Conservation (phyloP, 1,140 invertebrate species). For the Musca vetustissima region DNA sequence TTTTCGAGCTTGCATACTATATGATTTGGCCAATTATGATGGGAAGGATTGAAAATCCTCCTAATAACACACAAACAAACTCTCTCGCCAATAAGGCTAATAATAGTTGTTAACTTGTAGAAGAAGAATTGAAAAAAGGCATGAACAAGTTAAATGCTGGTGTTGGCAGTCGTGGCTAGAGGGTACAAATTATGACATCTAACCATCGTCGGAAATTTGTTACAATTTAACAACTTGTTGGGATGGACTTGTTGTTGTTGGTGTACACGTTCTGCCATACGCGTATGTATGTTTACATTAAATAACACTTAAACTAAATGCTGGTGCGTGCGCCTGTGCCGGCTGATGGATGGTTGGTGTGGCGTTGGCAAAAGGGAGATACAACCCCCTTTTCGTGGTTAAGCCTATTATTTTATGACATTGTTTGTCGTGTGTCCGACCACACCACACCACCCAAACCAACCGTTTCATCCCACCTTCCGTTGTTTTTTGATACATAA, state of each 20-base stretch:
- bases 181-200: not conserved
- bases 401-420: constrained; percentile 25
- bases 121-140: too few relatives aligned
- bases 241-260: too few relatives aligned
- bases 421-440: constrained; percentile 17
- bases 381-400: constrained; percentile 16
- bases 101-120: constrained; percentile 5
- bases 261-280: not conserved
- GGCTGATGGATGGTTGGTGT: not conserved
- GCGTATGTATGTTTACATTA: not conserved
- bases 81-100: constrained; percentile 7
- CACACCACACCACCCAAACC: not conserved
- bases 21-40: constrained; percentile 4
- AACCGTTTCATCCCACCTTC: not conserved
- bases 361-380: not conserved
- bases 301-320: constrained; percentile 10
- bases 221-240: constrained; percentile 16
- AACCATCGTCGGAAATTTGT: too few relatives aligned
- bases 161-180: not conserved
- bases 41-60: constrained; percentile 7
- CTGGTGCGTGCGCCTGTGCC: constrained; percentile 6
- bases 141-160: constrained; percentile 7
- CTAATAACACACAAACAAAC: not conserved
- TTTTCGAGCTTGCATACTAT: not conserved
- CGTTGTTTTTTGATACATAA: not conserved